A percentile compares a stretch with the other conserved stretches of the same genome.
phyloP scores from a whole-genome alignment of 2,888 invertebrate species.

The Ganaspis brasiliensis region DNA sequence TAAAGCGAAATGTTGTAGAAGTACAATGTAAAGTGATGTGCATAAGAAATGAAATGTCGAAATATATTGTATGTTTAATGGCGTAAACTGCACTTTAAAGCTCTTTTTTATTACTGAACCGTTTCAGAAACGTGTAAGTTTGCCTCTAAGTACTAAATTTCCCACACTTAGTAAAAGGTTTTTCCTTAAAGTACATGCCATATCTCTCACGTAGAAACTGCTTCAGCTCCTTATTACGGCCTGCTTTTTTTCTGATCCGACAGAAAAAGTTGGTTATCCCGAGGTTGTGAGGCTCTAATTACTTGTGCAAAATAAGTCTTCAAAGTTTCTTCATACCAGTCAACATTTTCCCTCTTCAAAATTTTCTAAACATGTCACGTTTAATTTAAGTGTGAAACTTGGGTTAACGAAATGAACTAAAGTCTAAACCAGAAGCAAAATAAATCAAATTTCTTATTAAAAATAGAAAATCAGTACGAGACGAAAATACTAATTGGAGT shows the following conservation, averaged over 20 bases:
- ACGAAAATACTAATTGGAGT: no score
- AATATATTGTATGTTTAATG: no score
- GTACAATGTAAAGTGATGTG: not conserved
- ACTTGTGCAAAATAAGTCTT: constrained; percentile 29
- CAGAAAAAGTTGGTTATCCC: constrained; percentile 25
- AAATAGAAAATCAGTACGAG: no score
- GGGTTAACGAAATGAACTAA: not conserved
- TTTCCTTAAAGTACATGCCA: constrained; percentile 11
- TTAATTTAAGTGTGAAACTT: not conserved
- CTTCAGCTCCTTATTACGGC: constrained; percentile 7
- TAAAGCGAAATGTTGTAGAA: not conserved
- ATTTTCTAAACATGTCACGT: not conserved
- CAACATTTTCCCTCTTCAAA: not conserved
- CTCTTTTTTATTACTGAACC: not conserved
- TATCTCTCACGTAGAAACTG: not conserved
- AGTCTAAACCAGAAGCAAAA: not conserved
- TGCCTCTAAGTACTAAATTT: not conserved
- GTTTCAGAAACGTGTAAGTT: not conserved
- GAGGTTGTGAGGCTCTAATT: constrained; percentile 2
- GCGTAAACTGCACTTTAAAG: not conserved
- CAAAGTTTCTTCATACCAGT: constrained; percentile 2
- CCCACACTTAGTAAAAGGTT: constrained; percentile 1
- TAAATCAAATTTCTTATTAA: not conserved
- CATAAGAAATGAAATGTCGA: not conserved
- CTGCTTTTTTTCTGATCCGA: constrained; percentile 4